Percentiles rank a stretch among this genome's conserved stretches.
Conservation (phyloP, 1,140 invertebrate genomes). For the Frieseomelitta varia region DNA sequence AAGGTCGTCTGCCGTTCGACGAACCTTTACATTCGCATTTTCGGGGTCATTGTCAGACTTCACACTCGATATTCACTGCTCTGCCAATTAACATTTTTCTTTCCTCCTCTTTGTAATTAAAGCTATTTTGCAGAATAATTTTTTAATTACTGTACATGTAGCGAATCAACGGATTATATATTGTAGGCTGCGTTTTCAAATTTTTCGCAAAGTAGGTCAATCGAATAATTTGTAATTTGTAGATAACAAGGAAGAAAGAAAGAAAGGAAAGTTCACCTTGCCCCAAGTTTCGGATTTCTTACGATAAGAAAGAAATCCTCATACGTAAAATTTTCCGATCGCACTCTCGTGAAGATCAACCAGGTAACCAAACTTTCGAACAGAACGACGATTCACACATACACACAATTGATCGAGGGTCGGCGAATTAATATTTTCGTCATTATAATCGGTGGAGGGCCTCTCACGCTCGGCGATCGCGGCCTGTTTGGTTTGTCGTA, state of each 20-base stretch:
- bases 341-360: no score
- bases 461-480: not conserved
- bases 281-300: no score
- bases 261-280: no score
- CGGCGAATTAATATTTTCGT: conserved; percentile 14
- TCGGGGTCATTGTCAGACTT: conserved; percentile 28
- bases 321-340: no score
- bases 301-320: no score
- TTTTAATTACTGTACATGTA: no score
- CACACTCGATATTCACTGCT: not conserved
- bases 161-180: no score
- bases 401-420: not conserved
- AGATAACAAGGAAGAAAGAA: no score
- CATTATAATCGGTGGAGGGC: conserved; percentile 2
- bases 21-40: conserved; percentile 21
- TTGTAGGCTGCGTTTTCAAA: not conserved
- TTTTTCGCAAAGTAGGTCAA: not conserved
- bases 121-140: not conserved
- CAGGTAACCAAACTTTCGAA: not conserved
- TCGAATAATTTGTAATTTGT: not conserved
- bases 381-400: not conserved
- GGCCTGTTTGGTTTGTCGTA: conserved; percentile 35
- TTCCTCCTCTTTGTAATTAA: not conserved
- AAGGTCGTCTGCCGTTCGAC: conserved; percentile 16
- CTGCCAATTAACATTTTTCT: not conserved